Evolutionary conservation across 1,140 invertebrate genomes (phyloP).

Genomic region (Pogonomyrmex barbatus): DNA sequence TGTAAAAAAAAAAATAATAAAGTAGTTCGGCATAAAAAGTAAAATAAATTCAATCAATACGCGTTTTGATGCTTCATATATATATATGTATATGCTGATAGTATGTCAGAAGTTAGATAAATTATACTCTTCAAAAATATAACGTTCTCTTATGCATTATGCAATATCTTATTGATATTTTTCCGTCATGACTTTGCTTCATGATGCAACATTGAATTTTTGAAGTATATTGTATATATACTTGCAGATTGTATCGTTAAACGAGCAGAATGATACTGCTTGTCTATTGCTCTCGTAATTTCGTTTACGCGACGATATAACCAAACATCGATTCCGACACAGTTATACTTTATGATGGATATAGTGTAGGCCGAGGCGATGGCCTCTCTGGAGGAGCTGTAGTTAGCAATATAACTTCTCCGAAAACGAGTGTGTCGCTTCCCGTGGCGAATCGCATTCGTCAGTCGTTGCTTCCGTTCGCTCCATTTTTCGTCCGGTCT

Average conservation of each 20-base stretch:
- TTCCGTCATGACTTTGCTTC: conserved; percentile 5
- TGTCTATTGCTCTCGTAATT: neutral
- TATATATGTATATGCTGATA: neutral
- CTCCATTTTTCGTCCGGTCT: conserved; percentile 64
- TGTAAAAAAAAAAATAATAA: conserved; percentile 18
- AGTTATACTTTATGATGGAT: conserved; percentile 35
- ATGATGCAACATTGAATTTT: conserved; percentile 3
- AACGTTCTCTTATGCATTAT: neutral
- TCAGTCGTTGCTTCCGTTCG: conserved; percentile 69
- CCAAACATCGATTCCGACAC: conserved; percentile 26
- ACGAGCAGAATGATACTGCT: neutral
- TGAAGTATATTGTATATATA: neutral
- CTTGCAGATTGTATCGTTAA: neutral
- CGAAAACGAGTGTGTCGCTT: conserved; percentile 64
- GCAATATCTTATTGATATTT: conserved; percentile 30
- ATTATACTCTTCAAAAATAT: neutral
- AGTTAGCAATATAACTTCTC: conserved; percentile 73
- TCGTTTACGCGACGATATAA: neutral
- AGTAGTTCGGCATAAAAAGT: conserved; percentile 18
- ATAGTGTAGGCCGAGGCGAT: conserved; percentile 20
- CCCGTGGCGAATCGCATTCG: conserved; percentile 73
- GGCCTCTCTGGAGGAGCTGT: conserved; percentile 45
- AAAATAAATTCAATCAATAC: conserved; percentile 42
- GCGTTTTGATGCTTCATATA: neutral
- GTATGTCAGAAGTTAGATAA: neutral